Evolutionary conservation across 2,888 invertebrate genomes (phyloP), one percentile per base, ranked within the genome.

Genomic region (Sphaeridia pumilis): DNA sequence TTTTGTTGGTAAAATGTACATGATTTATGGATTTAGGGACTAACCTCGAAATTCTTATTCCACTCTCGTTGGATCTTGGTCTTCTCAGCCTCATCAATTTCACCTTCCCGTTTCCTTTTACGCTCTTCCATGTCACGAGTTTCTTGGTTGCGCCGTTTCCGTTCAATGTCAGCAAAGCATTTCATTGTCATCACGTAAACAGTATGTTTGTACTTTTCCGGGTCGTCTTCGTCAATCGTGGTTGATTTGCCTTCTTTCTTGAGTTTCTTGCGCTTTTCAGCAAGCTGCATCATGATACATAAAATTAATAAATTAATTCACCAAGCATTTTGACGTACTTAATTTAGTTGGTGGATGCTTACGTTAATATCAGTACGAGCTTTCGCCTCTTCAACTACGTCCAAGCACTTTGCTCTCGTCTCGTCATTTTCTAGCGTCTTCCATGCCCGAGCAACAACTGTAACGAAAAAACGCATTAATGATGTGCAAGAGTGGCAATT

Each of bases 151-250:
- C 89, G 82, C 44, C 78, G 77, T 72, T 92, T 87, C 48, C 93
- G 78, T 68, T 95, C 94, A 82, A 94, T 85, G 69, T 99, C 98
- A 46, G 98, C 98, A 71, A 82, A 81, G 57, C 93, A 78, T 75
- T 98, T 95, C 88, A 94, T 95, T 12, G 94, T 95, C 82, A 95
- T 86, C n/a, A 95, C 93, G 75, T 94, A 94, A 47, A 95, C 80
- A 2, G 95, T 84, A 73, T 93, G 93, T 73, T 86, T 87, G 69
- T 71, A 73, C 70, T 73, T 72, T 21, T 69, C 70, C 12, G 70
- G 68, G 58, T 75, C 73, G 67, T 76, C 76, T 65, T 94, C 94
- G 57, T 94, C 85, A 12, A 81, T 77, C 59, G 80, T 78, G 41
- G 73, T 69, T 0, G 75, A 71, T 69, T 85, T 85, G 41, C 87